Base-by-base conservation (phyloP, 2,888 invertebrate genomes). In the Patella pellucida region DNA sequence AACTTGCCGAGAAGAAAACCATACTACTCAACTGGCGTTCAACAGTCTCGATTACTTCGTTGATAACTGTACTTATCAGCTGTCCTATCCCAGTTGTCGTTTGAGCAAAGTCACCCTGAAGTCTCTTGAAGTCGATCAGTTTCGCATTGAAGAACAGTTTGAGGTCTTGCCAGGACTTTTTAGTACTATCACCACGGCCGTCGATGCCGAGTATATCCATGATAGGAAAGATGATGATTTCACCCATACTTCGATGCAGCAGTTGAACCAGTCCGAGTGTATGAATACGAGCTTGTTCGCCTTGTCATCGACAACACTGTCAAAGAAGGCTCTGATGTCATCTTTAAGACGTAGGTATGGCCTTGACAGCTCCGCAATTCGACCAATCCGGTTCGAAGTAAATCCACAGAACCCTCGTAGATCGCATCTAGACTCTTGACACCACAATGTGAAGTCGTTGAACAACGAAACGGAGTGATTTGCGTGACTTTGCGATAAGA, bases 141-240 rank as follows among this genome's bases (percentile, higher is more conserved):
- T n/a, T n/a, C n/a, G n/a, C n/a, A n/a, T n/a, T n/a, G n/a, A n/a
- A n/a, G n/a, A n/a, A n/a, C n/a, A n/a, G n/a, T n/a, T n/a, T n/a
- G n/a, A n/a, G n/a, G n/a, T n/a, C n/a, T n/a, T n/a, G n/a, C n/a
- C n/a, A n/a, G n/a, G n/a, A n/a, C n/a, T n/a, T n/a, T n/a, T n/a
- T n/a, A n/a, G n/a, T n/a, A n/a, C n/a, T 56, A 56, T 56, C 56
- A 56, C 56, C 56, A n/a, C 56, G 56, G n/a, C 56, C 56, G 56
- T 56, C 56, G 56, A 56, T 56, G n/a, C 56, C 56, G 19, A 56
- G 56, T 56, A n/a, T 56, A 56, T 56, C 56, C 56, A 56, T 56
- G 16, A 56, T 16, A 16, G 56, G 56, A 14, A n/a, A n/a, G 11
- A 56, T 56, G 56, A 56, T 16, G 16, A 56, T 16, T n/a, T 56